Conservation (phyloP, 2,888 invertebrate genomes). For the Aethes cnicana region DNA sequence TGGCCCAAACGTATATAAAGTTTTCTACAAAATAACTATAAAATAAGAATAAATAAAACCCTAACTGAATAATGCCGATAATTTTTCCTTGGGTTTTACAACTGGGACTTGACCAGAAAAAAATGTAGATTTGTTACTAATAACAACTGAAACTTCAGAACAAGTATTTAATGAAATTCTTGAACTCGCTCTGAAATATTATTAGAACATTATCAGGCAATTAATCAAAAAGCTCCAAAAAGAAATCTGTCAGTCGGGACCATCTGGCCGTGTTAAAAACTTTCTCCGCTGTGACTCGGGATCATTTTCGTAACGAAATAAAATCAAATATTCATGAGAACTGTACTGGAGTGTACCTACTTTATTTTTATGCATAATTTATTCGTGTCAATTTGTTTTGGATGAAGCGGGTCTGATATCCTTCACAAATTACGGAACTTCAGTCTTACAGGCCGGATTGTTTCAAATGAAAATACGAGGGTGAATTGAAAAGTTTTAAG, state of each 20-base stretch:
- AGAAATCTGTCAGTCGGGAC: constrained; percentile 6
- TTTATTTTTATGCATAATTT: not conserved
- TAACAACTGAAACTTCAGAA: no score
- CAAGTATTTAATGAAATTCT: no score
- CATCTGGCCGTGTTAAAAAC: not conserved
- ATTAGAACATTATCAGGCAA: constrained; percentile 7
- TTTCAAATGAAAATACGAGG: no score
- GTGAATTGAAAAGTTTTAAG: constrained; percentile 6
- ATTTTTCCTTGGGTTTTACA: no score
- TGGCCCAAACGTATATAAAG: no score
- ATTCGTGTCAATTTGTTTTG: not conserved
- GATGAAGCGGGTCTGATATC: not conserved
- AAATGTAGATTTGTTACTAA: no score
- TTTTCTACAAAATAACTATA: no score
- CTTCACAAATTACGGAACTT: no score
- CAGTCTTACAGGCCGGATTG: no score
- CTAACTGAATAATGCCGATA: no score
- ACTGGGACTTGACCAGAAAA: no score
- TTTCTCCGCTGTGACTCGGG: not conserved
- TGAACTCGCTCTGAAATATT: not conserved
- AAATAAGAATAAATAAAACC: no score
- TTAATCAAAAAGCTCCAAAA: constrained; percentile 12
- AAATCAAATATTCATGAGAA: constrained; percentile 2
- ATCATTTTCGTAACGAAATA: not conserved
- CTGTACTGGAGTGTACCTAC: not conserved